A percentile compares a stretch with the other conserved stretches of the same genome.
Conservation (phyloP, 2,888 invertebrate species). For the Cheilosia soror region DNA sequence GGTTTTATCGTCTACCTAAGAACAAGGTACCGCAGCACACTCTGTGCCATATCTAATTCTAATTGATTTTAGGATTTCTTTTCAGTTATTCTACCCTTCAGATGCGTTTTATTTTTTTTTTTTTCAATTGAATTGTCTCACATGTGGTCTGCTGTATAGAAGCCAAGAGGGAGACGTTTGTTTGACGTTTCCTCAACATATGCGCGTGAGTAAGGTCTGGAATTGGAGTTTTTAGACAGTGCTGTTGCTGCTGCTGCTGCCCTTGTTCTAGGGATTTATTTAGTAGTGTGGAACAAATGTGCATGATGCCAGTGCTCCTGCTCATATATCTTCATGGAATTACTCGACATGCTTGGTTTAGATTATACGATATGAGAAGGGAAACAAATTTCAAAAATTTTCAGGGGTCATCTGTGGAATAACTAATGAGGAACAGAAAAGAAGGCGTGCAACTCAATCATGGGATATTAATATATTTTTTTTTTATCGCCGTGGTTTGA, state of each 20-base stretch:
- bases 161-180: conserved; percentile 49
- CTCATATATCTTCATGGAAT: conserved; percentile 60
- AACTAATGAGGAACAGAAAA: conserved; percentile 37
- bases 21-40: conserved; percentile 35
- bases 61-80: conserved; percentile 62
- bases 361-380: conserved; percentile 28
- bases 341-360: conserved; percentile 63
- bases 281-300: conserved; percentile 58
- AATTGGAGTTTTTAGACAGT: conserved; percentile 8
- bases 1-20: conserved; percentile 25
- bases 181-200: conserved; percentile 72
- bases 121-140: conserved; percentile 59
- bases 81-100: conserved; percentile 31
- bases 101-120: conserved; percentile 24
- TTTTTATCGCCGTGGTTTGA: conserved; percentile 45
- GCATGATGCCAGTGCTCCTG: conserved; percentile 48
- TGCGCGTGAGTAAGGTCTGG: conserved; percentile 58
- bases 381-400: conserved; percentile 33
- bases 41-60: conserved; percentile 66
- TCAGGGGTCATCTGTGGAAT: conserved; percentile 67
- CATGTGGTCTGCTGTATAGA: conserved; percentile 53
- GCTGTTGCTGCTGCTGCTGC: not conserved
- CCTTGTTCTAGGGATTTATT: conserved; percentile 35
- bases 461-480: conserved; percentile 27
- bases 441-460: conserved; percentile 62